Conservation (phyloP, 2,888 invertebrate species). For the Criorhina ranunculi region DNA sequence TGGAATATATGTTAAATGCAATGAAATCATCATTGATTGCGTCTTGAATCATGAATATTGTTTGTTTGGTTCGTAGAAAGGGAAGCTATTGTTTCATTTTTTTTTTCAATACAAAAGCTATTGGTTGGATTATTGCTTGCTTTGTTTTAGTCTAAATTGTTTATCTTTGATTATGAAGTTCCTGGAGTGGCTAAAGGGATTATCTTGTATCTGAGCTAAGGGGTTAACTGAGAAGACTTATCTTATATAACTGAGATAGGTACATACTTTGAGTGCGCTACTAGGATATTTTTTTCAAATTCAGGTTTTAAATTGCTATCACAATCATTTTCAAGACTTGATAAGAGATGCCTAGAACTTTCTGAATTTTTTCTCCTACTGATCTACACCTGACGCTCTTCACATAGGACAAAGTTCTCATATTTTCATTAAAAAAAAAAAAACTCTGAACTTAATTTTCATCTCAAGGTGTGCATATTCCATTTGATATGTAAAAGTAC, state of each 20-base stretch:
- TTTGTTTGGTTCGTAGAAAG: neutral
- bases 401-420: no score
- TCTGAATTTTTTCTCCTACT: no score
- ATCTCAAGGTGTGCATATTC: neutral
- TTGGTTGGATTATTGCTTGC: neutral
- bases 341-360: no score
- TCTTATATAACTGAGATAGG: neutral
- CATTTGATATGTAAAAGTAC: neutral
- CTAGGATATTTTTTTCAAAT: no score
- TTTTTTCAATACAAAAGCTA: neutral
- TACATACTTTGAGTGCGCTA: no score
- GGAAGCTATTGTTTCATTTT: neutral
- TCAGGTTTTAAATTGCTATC: no score
- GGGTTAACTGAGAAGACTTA: neutral
- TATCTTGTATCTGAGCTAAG: neutral
- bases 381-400: no score
- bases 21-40: constrained; percentile 37
- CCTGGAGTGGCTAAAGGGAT: neutral
- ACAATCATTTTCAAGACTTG: no score
- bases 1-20: constrained; percentile 27
- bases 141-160: neutral
- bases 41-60: constrained; percentile 11
- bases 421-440: neutral
- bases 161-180: neutral
- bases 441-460: neutral